Base-by-base conservation (phyloP, 2,888 invertebrate genomes). In the Catocala fraxini region DNA sequence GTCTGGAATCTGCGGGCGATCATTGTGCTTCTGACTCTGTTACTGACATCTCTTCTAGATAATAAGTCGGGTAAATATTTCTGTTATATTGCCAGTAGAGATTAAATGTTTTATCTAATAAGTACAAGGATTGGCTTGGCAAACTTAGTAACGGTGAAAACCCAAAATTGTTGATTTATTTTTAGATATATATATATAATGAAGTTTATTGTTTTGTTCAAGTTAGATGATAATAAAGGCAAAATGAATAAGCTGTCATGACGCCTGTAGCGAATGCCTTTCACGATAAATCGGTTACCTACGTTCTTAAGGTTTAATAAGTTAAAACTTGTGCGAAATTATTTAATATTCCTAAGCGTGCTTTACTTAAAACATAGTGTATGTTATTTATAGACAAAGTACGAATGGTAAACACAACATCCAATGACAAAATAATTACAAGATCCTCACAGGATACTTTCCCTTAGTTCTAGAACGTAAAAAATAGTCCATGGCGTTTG, bases 241-340 rank as follows among this genome's bases (percentile, higher is more conserved):
- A 46, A 52, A 59, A 51, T 7, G 1, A 53, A 63, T 55, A 46
- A 39, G 42, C 0, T 48, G 48, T 48, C 49, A 51, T 11, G 15
- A 47, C 48, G 35, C 39, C 58, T 39, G 58, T 9, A 33, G 47
- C 65, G 52, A 74, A 72, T 65, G 39, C 11, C 48, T 64, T 74
- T 63, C 68, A 68, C 63, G 62, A 58, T 56, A 39, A 72, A 70
- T 74, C 52, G 63, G 70, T 70, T 65, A n/a, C n/a, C n/a, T n/a
- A 65, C 56, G 58, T 63, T 39, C 10, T n/a, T 48, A n/a, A 56
- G 47, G 52, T 48, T 56, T 25, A 60, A 60, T 25, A 60, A 60
- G 49, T 55, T 12, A 55, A 56, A 34, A 63, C 55, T 63, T 47
- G 53, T 12, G 47, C 25, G 42, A 52, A 63, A 56, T 70, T 67